Evolutionary conservation across 1,140 invertebrate genomes (phyloP), one percentile per base, ranked within the genome.

Genomic region (Lerema accius): DNA sequence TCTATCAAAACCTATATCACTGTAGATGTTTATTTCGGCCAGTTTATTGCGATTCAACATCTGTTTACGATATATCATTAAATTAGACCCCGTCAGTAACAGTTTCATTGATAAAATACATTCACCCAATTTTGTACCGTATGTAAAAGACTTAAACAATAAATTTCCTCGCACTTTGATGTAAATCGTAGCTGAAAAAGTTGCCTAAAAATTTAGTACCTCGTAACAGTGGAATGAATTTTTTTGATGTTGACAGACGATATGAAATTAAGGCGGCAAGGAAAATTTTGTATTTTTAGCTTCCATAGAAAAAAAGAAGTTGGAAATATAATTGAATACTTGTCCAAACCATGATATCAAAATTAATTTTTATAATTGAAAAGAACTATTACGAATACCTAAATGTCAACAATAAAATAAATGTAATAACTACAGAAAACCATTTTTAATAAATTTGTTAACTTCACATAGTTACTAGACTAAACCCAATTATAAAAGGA

Each of bases 41-140:
- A 50, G 46, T 50, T 50, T 50, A 50, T 15, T 50, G 9, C 46
- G 9, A 50, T 16, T 50, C 46, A 14, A 26, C 46, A 50, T 50
- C 46, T 50, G 46, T 50, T 50, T 50, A 50, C 46, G 46, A 50
- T 50, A 50, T 32, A 49, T 32, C 46, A 49, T 49, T 49, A 49
- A 49, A 49, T 49, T 49, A 49, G 11, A 49, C 23, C 23, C 26
- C 23, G 46, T 11, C 46, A 49, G 46, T 49, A 49, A 49, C 46
- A n/a, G 11, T 49, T 49, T 49, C 46, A 49, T 32, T 49, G 46
- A 32, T 49, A 49, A 49, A 32, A 15, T 23, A n/a, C 0, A 4
- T 13, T n/a, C 17, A 46, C 1, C 4, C 13, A 23, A 46, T 4
- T 23, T 46, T 46, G 9, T 11, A 11, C 17, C 43, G 43, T 46